Evolutionary conservation across 2,113 vertebrate genomes (phyloP).

Genomic region (Sterrhoptilus dennistouni): DNA sequence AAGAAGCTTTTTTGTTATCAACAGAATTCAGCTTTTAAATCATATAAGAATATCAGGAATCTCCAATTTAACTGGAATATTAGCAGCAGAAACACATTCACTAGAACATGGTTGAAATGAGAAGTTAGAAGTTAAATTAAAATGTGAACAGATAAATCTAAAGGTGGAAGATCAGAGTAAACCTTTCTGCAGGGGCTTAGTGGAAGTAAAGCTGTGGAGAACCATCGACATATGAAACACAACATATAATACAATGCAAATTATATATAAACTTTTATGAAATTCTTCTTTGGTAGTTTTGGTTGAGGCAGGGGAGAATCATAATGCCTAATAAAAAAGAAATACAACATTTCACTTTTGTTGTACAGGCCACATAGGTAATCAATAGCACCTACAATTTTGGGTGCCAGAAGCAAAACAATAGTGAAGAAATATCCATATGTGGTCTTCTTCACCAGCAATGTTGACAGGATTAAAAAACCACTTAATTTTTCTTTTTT

Average conservation of each 20-base stretch:
- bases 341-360: background rate
- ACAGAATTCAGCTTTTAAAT: background rate
- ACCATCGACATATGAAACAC: background rate
- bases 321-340: background rate
- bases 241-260: background rate
- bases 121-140: background rate
- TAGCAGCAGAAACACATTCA: background rate
- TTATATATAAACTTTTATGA: background rate
- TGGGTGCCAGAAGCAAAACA: background rate
- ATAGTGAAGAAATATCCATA: background rate
- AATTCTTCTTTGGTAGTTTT: background rate
- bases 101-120: background rate
- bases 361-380: background rate
- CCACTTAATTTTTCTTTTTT: background rate
- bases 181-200: background rate
- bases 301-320: background rate
- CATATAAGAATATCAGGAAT: background rate
- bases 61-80: background rate
- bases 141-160: background rate
- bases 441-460: background rate
- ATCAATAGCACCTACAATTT: background rate
- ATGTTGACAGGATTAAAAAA: background rate
- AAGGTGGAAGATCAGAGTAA: background rate
- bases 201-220: background rate
- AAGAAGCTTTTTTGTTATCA: background rate